These are phyloP conservation scores for Drosophila albomicans DNA, from an alignment of 1,140 invertebrate species.

Conservation along the genomic window DNA sequence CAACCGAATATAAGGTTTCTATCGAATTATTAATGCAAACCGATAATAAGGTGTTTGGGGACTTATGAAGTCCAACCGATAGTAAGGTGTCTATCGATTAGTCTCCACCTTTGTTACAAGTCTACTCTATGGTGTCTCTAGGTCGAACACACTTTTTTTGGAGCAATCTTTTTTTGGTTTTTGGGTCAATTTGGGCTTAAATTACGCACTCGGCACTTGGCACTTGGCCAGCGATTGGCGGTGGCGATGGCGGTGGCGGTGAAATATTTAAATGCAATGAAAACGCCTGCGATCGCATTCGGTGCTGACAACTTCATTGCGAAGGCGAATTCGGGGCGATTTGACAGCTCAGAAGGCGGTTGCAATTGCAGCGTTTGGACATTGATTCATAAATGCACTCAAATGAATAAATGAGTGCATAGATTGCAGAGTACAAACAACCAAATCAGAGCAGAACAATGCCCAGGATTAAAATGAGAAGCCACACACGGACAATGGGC, in stretches of 20 bases:
- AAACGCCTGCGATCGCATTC: constrained; percentile 24
- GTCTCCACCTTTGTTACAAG: too few relatives aligned
- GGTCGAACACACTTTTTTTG: neutral
- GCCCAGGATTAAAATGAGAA: constrained; percentile 68
- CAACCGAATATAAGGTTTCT: too few relatives aligned
- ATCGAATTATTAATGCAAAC: too few relatives aligned
- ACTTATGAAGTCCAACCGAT: too few relatives aligned
- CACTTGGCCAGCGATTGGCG: constrained; percentile 69
- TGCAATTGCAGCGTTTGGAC: constrained; percentile 26
- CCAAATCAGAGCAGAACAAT: constrained; percentile 69
- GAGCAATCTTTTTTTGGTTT: constrained; percentile 43
- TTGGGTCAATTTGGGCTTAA: constrained; percentile 81
- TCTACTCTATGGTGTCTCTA: neutral
- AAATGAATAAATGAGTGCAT: constrained; percentile 38
- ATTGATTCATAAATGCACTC: constrained; percentile 45
- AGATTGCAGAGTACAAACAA: constrained; percentile 44
- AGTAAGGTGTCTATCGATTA: too few relatives aligned
- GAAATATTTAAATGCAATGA: constrained; percentile 64
- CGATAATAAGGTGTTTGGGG: too few relatives aligned
- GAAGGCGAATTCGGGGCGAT: constrained; percentile 7
- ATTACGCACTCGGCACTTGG: constrained; percentile 67
- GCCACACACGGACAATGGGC: constrained; percentile 61
- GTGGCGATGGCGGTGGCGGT: constrained; percentile 2
- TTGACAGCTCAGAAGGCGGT: constrained; percentile 45
- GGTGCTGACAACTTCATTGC: constrained; percentile 75